Percentiles rank a stretch among this genome's conserved stretches.
phyloP scores from a whole-genome alignment of 2,797 vertebrate species.

The Eulemur albifrons region DNA sequence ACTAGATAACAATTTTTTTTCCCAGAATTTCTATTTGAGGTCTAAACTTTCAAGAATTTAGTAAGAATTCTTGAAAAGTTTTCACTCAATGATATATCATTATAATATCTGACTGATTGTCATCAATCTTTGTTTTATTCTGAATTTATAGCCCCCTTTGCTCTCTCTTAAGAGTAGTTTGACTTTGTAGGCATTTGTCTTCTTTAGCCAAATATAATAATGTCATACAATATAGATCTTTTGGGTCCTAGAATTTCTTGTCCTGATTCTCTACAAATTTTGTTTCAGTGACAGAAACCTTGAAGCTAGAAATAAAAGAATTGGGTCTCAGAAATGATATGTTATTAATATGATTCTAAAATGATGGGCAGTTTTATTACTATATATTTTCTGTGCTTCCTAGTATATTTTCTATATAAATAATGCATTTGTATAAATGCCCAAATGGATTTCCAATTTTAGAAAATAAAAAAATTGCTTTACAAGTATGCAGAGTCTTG shows the following conservation, averaged over 20 bases:
- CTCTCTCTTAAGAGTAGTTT: slow-evolving; percentile 12
- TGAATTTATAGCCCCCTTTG: slow-evolving; percentile 42
- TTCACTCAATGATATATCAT: slow-evolving; percentile 18
- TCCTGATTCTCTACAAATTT: neutral
- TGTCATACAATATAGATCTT: neutral
- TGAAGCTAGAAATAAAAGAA: neutral
- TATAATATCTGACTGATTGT: slow-evolving; percentile 12
- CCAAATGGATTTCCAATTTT: neutral
- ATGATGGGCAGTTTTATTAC: neutral
- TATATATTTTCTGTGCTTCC: neutral
- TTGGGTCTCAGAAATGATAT: neutral
- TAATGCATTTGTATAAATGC: neutral
- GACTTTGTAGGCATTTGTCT: slow-evolving; percentile 13
- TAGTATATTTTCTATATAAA: neutral
- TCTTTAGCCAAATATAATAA: slow-evolving; percentile 26
- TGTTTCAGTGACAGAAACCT: neutral
- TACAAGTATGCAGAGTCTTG: neutral
- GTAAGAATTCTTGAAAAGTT: neutral
- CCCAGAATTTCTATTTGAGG: neutral
- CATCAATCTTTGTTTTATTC: neutral
- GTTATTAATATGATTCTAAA: neutral
- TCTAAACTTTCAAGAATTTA: neutral
- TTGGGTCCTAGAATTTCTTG: neutral
- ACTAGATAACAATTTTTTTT: neutral
- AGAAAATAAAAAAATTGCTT: neutral